Evolutionary conservation across 2,888 invertebrate species (phyloP).

Genomic region (Phalangium opilio): DNA sequence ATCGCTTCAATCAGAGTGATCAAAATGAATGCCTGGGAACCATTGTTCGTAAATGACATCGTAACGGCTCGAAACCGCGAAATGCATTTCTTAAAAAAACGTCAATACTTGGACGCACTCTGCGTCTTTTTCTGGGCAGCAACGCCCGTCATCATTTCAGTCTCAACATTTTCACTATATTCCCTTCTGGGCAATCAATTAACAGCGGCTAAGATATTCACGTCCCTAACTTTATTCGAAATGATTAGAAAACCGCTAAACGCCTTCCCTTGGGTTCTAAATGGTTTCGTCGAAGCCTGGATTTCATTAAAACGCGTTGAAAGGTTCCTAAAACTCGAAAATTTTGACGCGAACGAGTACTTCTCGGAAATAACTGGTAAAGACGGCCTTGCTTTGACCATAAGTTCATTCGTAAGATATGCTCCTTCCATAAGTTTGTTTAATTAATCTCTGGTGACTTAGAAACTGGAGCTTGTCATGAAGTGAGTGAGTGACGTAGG

Average conservation of each 20-base stretch:
- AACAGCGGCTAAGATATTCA: slow-evolving; percentile 80
- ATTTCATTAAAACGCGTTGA: slow-evolving; percentile 80
- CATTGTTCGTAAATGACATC: slow-evolving; percentile 27
- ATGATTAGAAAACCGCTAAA: slow-evolving; percentile 92
- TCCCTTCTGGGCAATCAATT: slow-evolving; percentile 58
- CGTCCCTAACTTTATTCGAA: slow-evolving; percentile 81
- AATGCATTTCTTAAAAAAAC: slow-evolving; percentile 37
- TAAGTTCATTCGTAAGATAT: no score
- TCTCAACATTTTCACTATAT: slow-evolving; percentile 65
- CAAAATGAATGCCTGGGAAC: slow-evolving; percentile 88
- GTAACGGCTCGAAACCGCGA: slow-evolving; percentile 27
- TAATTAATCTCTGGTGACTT: no score
- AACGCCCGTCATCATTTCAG: slow-evolving; percentile 77
- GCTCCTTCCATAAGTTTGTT: no score
- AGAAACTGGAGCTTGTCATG: no score
- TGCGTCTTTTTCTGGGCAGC: slow-evolving; percentile 99
- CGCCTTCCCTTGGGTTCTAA: slow-evolving; percentile 96
- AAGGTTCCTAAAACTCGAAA: slow-evolving; percentile 42
- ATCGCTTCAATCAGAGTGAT: slow-evolving; percentile 74
- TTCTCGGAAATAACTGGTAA: slow-evolving; percentile 33
- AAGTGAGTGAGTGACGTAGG: no score
- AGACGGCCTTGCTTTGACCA: no score
- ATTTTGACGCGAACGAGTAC: slow-evolving; percentile 43
- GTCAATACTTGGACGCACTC: slow-evolving; percentile 90
- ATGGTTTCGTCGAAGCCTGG: slow-evolving; percentile 90